Evolutionary conservation across 1,140 invertebrate genomes (phyloP).

Genomic region (Neelides sp.): DNA sequence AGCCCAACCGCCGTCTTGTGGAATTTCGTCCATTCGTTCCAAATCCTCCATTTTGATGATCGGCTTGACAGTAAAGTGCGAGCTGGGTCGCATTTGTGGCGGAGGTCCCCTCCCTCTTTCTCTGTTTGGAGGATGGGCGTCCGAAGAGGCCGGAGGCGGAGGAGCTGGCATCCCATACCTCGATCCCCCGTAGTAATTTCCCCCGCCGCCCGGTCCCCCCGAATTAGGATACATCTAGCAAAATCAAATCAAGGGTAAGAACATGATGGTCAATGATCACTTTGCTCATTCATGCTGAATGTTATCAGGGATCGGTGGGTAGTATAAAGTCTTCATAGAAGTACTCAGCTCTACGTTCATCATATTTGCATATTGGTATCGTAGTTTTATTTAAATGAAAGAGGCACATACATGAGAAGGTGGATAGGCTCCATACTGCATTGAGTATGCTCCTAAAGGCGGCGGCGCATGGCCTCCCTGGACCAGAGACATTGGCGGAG

Average conservation of each 20-base stretch:
- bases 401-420: slow-evolving; percentile 21
- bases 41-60: slow-evolving; percentile 87
- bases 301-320: too few species aligned
- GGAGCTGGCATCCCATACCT: slow-evolving; percentile 29
- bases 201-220: slow-evolving; percentile 10
- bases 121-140: slow-evolving; percentile 8
- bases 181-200: slow-evolving; percentile 19
- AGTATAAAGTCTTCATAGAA: slow-evolving; percentile 1
- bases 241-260: not conserved
- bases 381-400: too few species aligned
- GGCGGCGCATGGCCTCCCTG: slow-evolving; percentile 27
- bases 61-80: slow-evolving; percentile 38
- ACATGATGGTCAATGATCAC: too few species aligned
- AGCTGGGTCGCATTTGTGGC: slow-evolving; percentile 8
- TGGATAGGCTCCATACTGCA: slow-evolving; percentile 22
- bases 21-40: slow-evolving; percentile 77
- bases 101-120: slow-evolving; percentile 10
- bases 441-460: slow-evolving; percentile 19
- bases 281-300: too few species aligned
- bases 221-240: slow-evolving; percentile 26
- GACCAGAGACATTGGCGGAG: slow-evolving; percentile 30
- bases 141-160: slow-evolving; percentile 15
- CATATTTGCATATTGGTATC: too few species aligned
- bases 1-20: slow-evolving; percentile 69
- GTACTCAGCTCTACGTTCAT: too few species aligned